A percentile compares a stretch with the other conserved stretches of the same genome.
Evolutionary conservation across 92 coral and sea anemone species (phyloP).

Genomic region (Paragorgia papillata): DNA sequence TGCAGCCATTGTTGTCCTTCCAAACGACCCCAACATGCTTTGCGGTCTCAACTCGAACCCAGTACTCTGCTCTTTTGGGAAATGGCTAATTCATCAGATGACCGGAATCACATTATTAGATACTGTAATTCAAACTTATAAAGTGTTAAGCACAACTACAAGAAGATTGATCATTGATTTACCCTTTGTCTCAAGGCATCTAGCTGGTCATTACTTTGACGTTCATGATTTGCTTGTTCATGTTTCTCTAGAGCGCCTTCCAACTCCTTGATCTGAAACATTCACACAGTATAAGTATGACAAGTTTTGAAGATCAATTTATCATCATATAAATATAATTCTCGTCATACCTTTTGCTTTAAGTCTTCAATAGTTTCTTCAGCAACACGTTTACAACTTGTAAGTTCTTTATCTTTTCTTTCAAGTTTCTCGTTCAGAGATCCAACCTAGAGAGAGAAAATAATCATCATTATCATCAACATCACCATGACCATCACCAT

Average conservation of each 20-base stretch:
- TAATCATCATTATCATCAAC: neutral
- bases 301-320: neutral
- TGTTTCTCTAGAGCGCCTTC: slow-evolving; percentile 25
- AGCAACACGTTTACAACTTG: slow-evolving; percentile 69
- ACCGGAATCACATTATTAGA: no score
- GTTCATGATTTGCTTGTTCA: slow-evolving; percentile 25
- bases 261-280: slow-evolving; percentile 22
- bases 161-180: neutral
- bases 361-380: slow-evolving; percentile 64
- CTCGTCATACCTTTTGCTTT: slow-evolving; percentile 55
- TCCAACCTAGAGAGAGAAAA: slow-evolving; percentile 66
- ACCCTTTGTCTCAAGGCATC: slow-evolving; percentile 90
- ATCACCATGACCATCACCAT: no score
- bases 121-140: no score
- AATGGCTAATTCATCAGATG: no score
- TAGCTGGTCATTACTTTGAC: slow-evolving; percentile 83
- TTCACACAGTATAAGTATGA: neutral
- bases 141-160: no score
- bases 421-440: slow-evolving; percentile 91
- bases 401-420: slow-evolving; percentile 83
- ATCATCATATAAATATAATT: neutral
- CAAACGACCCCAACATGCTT: no score
- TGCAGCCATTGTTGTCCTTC: no score
- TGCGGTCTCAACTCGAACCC: no score
- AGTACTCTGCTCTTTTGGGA: no score